Base-by-base conservation (phyloP, 2,888 invertebrate genomes). In the Taphrorychus bicolor region DNA sequence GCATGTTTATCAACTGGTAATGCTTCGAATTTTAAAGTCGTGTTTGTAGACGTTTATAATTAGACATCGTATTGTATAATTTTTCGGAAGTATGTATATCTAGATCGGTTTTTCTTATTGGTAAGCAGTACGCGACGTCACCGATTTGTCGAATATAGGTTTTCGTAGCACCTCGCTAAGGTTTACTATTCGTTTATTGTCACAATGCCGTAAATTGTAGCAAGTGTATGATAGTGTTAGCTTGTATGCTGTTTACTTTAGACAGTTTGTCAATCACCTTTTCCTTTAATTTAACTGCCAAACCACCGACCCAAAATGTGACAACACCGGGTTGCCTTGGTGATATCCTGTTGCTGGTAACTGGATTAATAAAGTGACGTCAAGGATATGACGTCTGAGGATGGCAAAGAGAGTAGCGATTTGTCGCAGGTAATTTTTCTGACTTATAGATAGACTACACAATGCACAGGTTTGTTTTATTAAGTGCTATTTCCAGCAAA, bases 1-100 rank as follows among this genome's bases (percentile, higher is more conserved):
- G 59, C 62, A 64, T 51, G 67, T 63, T 68, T 68, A 68, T 68
- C 68, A 64, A 51, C 68, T 62, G 62, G 53, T 57, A 52, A 23
- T 23, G 52, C 11, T 14, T 60, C 49, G 40, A 60, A 60, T 60
- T 60, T 57, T 22, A 42, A 57, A 48, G 59, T 59, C 49, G 59
- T 40, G 59, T 59, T 32, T 48, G 14, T 14, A 16, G 18, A 59
- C 59, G 48, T 22, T 48, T 54, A 54, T 54, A 24, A 54, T 59
- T 59, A 48, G 45, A 48, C 48, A 22, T 48, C 21, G 48, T 16
- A 59, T 23, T 41, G 57, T 54, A 9, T 23, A 54, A 41, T 17
- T 57, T 57, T 57, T 57, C n/a, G 11, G 18, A 57, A 40, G n/a
- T 45, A 16, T 2, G n/a, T n/a, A n/a, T n/a, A n/a, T n/a, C n/a